Base-by-base conservation (phyloP, 2,797 vertebrate genomes). In the Craterocephalus amniculus region DNA sequence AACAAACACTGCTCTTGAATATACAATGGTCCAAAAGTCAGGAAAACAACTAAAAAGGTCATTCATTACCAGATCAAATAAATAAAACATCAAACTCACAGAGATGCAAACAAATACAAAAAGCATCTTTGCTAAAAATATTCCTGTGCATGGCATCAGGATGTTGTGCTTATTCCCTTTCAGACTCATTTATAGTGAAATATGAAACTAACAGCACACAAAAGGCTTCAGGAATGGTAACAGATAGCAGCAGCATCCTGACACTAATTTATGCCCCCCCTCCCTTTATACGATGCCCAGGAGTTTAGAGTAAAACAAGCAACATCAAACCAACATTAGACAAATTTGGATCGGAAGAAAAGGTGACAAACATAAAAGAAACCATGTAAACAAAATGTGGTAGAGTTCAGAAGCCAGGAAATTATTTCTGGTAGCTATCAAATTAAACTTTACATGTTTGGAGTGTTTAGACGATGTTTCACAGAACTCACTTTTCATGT, bases 51-150 rank as follows among this genome's bases (percentile, higher is more conserved):
- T 74, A 69, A 54, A 61, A 82, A 83, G 67, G 36, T 65, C n/a
- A n/a, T n/a, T 79, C 74, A 55, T 62, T 74, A 48, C 68, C 69
- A 78, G 77, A 83, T 81, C 27, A 83, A 76, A 91, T 92, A 85
- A 91, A 92, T 88, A 87, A 89, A 90, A 90, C 76, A 87, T 85
- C 43, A 67, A 62, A 40, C 71, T 61, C 43, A 59, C 38, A 6
- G 40, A 75, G 69, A 71, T 54, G 35, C 62, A 32, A 40, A 32
- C 62, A 32, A 40, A 80, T 48, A 70, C 6, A 7, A 35, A 81
- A 72, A 75, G 65, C 9, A 74, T 80, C 67, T 51, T 67, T 31
- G 22, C 45, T 55, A 31, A 58, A 61, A 76, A 74, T 45, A 61
- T 66, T 74, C 58, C 4, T 20, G 68, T 74, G 73, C 67, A 36